Evolutionary conservation across 2,888 invertebrate species (phyloP), one percentile per base, ranked within the genome.

Genomic region (Prenolepis imparis): DNA sequence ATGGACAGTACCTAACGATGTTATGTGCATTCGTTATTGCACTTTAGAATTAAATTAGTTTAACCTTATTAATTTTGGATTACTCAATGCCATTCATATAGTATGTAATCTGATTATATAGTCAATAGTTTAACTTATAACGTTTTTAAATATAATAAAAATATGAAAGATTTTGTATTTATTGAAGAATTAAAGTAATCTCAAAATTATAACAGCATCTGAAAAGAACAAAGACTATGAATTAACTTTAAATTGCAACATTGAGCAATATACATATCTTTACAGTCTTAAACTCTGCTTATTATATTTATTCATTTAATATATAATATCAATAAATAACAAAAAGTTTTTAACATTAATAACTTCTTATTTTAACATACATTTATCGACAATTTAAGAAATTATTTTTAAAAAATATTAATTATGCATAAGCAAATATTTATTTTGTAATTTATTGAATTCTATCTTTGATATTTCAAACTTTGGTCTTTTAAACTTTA

Each of bases 41-140:
- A 84, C 78, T 83, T 84, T 67, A 83, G 64, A 90, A 91, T 92
- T 92, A 91, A 91, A 92, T 92, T 91, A 92, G 83, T 86, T 86
- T 83, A 84, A 87, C 85, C 86, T 89, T 87, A 89, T 92, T 91
- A 91, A 86, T 88, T 88, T 84, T 85, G 85, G 73, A 84, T 88
- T 84, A 86, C 66, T 41, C 32, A 36, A 67, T 64, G 21, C 28
- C 61, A 66, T 81, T 75, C 32, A 67, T 44, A 18, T 52, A 59
- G 15, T 39, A 24, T 15, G 21, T 57, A 78, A 68, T 55, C 9
- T 57, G 21, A 5, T 28, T 57, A 18, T 24, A 15, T 12, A 68
- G 6, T 44, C 32, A 18, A 21, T 18, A 32, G 15, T 57, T 55
- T 32, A 57, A 44, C 11, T 9, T 57, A 21, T 66, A 21, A 15